Evolutionary conservation across 2,888 invertebrate species (phyloP), one percentile per base, ranked within the genome.

Genomic region (Cactoblastis cactorum): DNA sequence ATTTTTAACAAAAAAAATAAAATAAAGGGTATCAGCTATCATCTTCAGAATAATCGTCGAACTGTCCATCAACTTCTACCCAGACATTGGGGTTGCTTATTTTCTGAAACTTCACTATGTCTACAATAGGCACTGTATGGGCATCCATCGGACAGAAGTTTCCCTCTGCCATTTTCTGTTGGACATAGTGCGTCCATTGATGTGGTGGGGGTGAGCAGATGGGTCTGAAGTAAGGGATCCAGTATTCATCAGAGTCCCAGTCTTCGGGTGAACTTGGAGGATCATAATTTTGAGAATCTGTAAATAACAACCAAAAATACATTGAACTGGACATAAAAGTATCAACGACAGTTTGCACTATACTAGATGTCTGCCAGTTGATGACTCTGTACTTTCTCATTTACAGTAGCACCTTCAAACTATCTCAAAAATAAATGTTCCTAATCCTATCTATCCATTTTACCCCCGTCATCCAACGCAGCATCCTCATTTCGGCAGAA

Each of bases 191-290:
- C 0, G 74, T 35, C 83, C 83, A 86, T 0, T 59, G 56, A 0
- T 58, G 59, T 0, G 52, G 38, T 1, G 61, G 53, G 1, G 58
- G 37, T 0, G 54, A 55, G 3, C 8, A 22, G 0, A 24, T 39
- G 6, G 50, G 53, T 12, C 55, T 49, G 45, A 60, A 56, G 17
- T 63, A 59, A 0, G 89, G 89, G 3, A 78, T 71, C 90, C 90
- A 90, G 63, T 80, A 78, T 8, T 77, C 73, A 53, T 89, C 88
- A 0, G 85, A 83, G 53, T 90, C 89, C 90, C 90, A 90, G 54
- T 88, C 84, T 69, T 89, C 89, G 5, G 77, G 71, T 14, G 80
- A 77, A 57, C 77, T 81, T 8, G 70, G 58, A 11, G 60, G 63
- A 4, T 62, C 61, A n/a, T 51, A 33, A 46, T 51, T 34, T 33